Base-by-base conservation (phyloP, 92 coral and sea anemone genomes). In the Porites divaricata region DNA sequence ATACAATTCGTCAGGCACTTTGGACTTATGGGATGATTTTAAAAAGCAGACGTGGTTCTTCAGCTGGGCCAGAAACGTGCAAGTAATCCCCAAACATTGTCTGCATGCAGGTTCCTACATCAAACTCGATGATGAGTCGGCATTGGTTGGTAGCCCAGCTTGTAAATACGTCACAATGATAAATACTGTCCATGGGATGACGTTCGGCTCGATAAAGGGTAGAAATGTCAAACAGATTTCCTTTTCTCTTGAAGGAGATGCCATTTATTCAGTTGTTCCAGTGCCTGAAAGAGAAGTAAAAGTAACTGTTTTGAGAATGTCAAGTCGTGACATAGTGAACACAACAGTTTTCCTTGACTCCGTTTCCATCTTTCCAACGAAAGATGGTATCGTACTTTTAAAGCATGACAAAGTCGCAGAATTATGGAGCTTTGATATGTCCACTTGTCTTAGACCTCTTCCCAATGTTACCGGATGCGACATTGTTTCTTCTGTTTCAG, bases 341-440 rank as follows among this genome's bases (percentile, higher is more conserved):
- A 0, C 23, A 52, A 25, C 26, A 52, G 0, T 14, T 13, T 64
- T 66, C 21, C 8, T 1, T 11, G 57, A n/a, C 50, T 4, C 2
- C 2, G 0, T 67, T 52, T 2, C 56, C 3, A 63, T 79, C 19
- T 1, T 79, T 10, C 75, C 83, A 3, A 2, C 28, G 12, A 67
- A 24, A 26, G n/a, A 16, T 1, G 83, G 75, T 8, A 24, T 78
- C 24, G n/a, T 67, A 2, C 9, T 79, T 1, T 22, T 6, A 5
- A 2, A 8, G 4, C 26, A 51, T 3, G 20, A 52, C 9, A 10
- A 14, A 9, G 26, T 9, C 16, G 63, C 75, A 52, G 66, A 79
- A 65, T 56, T 79, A 28, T 67, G 75, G 75, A 26, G 52, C 68
- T 79, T 79, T 67, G 75, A 79, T 0, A 26, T 79, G 16, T 12